A percentile compares a stretch with the other conserved stretches of the same genome.
Conservation (phyloP, 2,113 vertebrate genomes). For the Lonchura striata region DNA sequence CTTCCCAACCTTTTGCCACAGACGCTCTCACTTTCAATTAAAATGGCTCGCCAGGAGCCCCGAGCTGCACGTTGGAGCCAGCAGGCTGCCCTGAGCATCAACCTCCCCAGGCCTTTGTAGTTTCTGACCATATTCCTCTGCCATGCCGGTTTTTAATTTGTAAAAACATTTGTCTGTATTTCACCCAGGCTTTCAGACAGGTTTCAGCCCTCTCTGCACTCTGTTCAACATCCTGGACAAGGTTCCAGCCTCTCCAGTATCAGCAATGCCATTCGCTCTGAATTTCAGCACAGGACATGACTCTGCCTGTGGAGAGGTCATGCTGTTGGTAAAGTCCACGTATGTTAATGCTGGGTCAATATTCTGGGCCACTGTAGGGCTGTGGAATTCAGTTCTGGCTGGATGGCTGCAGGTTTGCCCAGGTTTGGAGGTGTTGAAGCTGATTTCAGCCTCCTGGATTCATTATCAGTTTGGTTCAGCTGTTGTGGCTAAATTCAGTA, state of each 20-base stretch:
- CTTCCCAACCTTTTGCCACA: slow-evolving; percentile 47
- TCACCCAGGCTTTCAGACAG: not conserved
- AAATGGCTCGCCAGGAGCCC: slow-evolving; percentile 18
- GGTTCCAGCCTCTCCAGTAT: not conserved
- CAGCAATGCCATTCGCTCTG: not conserved
- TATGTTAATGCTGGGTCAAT: not conserved
- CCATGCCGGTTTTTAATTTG: not conserved
- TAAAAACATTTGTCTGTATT: not conserved
- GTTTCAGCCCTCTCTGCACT: not conserved
- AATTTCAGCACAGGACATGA: not conserved
- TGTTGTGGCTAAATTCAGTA: not conserved
- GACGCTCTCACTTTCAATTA: slow-evolving; percentile 36
- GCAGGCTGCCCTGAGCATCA: slow-evolving; percentile 25
- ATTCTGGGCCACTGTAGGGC: not conserved
- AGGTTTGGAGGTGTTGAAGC: not conserved
- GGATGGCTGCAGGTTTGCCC: not conserved
- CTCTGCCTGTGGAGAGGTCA: not conserved
- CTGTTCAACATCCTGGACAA: not conserved
- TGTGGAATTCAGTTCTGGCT: not conserved
- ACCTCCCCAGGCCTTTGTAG: not conserved
- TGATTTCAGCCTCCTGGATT: not conserved
- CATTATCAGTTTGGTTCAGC: not conserved
- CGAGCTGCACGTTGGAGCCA: not conserved
- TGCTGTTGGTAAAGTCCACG: not conserved
- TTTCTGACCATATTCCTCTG: not conserved